Conservation (phyloP, 2,113 vertebrate species). For the Embiotoca jacksoni region DNA sequence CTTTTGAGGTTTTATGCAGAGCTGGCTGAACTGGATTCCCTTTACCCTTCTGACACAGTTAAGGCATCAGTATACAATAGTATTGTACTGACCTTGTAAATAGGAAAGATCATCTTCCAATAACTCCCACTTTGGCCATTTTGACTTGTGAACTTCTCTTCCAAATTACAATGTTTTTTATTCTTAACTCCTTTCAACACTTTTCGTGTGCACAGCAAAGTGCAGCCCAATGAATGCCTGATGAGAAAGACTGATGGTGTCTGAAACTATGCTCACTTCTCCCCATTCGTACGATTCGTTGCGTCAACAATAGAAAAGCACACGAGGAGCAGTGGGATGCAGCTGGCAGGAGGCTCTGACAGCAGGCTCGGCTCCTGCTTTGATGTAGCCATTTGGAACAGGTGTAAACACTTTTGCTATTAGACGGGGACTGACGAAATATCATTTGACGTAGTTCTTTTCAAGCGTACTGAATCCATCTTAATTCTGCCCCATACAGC, state of each 20-base stretch:
- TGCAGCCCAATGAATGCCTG: too few relatives aligned
- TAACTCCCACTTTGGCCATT: not conserved
- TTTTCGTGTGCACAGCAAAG: not conserved
- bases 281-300: too few relatives aligned
- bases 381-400: too few relatives aligned
- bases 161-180: not conserved
- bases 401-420: not conserved
- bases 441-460: not conserved
- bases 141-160: not conserved
- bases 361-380: too few relatives aligned
- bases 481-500: not conserved
- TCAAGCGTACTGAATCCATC: not conserved
- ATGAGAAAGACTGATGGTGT: too few relatives aligned
- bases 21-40: too few relatives aligned
- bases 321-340: too few relatives aligned
- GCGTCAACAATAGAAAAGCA: too few relatives aligned
- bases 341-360: too few relatives aligned
- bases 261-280: too few relatives aligned
- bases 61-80: not conserved
- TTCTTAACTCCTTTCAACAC: constrained; percentile 9
- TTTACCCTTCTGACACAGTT: not conserved
- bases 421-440: not conserved
- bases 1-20: not conserved
- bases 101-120: not conserved
- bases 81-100: not conserved